Evolutionary conservation across 2,888 invertebrate species (phyloP).

Genomic region (Ypsolopha sequella): DNA sequence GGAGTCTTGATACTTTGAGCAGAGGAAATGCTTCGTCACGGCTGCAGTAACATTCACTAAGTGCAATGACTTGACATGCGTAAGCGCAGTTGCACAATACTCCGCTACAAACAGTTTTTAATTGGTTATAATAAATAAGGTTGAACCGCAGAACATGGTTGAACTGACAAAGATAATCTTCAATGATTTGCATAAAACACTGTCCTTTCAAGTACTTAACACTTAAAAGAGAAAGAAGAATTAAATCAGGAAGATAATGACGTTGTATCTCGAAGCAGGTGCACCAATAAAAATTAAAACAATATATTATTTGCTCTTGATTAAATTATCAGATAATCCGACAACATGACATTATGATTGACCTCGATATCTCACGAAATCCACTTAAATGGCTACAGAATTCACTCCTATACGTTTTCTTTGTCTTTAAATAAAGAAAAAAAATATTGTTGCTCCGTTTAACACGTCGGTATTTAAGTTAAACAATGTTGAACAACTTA

Average conservation of each 20-base stretch:
- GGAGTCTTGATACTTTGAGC: background rate
- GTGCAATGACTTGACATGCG: constrained; percentile 2
- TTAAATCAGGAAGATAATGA: too few species aligned
- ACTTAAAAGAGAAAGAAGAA: too few species aligned
- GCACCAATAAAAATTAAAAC: too few species aligned
- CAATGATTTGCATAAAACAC: too few species aligned
- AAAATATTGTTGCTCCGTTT: background rate
- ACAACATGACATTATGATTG: background rate
- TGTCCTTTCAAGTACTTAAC: too few species aligned
- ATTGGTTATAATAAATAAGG: background rate
- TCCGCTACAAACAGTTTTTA: background rate
- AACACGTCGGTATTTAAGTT: background rate
- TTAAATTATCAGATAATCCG: background rate
- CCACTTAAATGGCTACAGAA: background rate
- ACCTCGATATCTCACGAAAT: background rate
- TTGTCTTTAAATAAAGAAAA: background rate
- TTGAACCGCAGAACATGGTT: too few species aligned
- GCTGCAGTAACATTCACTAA: background rate
- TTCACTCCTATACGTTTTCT: background rate
- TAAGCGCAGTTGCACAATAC: constrained; percentile 3
- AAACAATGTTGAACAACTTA: background rate
- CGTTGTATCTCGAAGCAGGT: too few species aligned
- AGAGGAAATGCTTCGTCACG: constrained; percentile 2
- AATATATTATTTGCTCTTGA: background rate
- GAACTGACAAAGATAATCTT: too few species aligned